These are phyloP conservation scores for Ctena decussata DNA, from an alignment of 2,888 invertebrate genomes.

Conservation along the genomic window DNA sequence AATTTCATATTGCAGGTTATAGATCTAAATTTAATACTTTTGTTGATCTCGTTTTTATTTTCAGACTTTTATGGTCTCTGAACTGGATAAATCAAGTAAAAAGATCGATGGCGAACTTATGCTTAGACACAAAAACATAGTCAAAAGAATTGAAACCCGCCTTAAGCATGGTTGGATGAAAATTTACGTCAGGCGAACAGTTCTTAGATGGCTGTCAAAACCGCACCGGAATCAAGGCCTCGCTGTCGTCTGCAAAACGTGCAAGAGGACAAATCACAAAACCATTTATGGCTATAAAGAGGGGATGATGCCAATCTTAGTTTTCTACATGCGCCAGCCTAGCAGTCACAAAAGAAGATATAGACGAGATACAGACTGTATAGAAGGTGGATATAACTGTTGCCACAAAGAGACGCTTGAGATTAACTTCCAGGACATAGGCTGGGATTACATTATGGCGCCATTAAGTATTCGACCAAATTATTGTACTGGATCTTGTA, in stretches of 20 bases:
- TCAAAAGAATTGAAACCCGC: constrained; percentile 71
- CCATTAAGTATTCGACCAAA: constrained; percentile 70
- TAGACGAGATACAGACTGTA: constrained; percentile 62
- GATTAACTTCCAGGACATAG: constrained; percentile 72
- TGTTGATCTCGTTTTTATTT: too few species aligned
- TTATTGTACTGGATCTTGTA: constrained; percentile 76
- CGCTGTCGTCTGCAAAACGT: constrained; percentile 76
- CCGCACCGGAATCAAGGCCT: constrained; percentile 72
- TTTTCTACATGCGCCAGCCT: constrained; percentile 63
- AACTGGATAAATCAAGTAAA: constrained; percentile 59
- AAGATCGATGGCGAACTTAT: constrained; percentile 39
- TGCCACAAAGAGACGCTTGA: constrained; percentile 69
- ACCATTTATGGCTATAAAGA: constrained; percentile 74
- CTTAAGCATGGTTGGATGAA: constrained; percentile 78
- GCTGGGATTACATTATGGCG: constrained; percentile 70
- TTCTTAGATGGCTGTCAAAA: constrained; percentile 73
- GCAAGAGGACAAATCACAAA: constrained; percentile 69
- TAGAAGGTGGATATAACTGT: constrained; percentile 63
- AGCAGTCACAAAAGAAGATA: constrained; percentile 19
- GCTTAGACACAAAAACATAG: constrained; percentile 67
- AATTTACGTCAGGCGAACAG: constrained; percentile 73
- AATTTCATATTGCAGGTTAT: too few species aligned
- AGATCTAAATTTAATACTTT: too few species aligned
- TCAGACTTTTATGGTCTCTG: constrained; percentile 73
- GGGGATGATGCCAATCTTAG: constrained; percentile 71